Evolutionary conservation across 2,888 invertebrate genomes (phyloP), one percentile per base, ranked within the genome.

Genomic region (Psylliodes chrysocephalus): DNA sequence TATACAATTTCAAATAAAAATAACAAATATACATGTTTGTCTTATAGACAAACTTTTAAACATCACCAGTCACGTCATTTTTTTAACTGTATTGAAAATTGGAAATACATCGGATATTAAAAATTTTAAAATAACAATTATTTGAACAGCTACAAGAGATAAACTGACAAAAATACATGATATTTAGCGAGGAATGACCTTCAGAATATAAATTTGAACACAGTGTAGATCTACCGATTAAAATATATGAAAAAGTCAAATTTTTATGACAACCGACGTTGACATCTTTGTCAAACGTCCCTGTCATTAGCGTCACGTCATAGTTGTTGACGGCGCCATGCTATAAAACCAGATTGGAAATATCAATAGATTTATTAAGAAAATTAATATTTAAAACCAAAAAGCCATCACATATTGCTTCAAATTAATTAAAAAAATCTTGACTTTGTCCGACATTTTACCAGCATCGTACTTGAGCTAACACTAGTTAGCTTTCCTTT

Each of bases 401-500:
- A 30, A 30, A 30, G 10, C 3, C 2, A 8, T 30, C 4, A 30
- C 6, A 10, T 8, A 8, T 8, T 30, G 30, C 30, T 8, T 10
- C 10, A 10, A 30, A 30, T 30, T 30, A 8, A 6, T 22, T 4
- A 22, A 22, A 22, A 22, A 22, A 22, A 4, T 4, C 22, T 22
- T 22, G 22, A 6, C 22, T 22, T 22, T 22, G 6, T 22, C 6
- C 22, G 6, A 22, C 22, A 6, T 22, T 22, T 22, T 2, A 22
- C 22, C 22, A 22, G 6, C 22, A 22, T 22, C 6, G 6, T 6
- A 22, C 22, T 2, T 22, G 22, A 6, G 2, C 8, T 14, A 44
- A 17, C 12, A n/a, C 19, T 47, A 35, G 38, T 52, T 40, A 12
- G 28, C 18, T 19, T 62, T 67, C 8, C 14, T 47, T 51, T 42